A percentile compares a stretch with the other conserved stretches of the same genome.
Conservation (phyloP, 2,797 vertebrate genomes). For the Hippocampus kuda region DNA sequence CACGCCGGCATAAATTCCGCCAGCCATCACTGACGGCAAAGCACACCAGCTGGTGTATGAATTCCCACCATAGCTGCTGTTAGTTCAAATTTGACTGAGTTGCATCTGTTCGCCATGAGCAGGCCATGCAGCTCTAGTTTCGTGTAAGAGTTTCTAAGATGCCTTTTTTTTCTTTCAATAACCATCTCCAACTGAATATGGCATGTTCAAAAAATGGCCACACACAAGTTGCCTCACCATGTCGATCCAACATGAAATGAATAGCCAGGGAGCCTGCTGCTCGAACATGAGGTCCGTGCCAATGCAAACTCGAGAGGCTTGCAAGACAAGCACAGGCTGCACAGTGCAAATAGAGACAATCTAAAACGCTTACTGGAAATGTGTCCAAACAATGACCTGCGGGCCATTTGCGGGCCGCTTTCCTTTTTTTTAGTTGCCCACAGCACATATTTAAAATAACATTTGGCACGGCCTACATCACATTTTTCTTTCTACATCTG, state of each 20-base stretch:
- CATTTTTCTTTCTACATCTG: too few species aligned
- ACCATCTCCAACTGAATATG: too few species aligned
- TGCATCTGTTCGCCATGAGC: not conserved
- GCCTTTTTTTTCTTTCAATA: not conserved
- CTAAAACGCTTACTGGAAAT: too few species aligned
- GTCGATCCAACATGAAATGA: conserved; percentile 25
- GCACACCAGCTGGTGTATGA: conserved; percentile 19
- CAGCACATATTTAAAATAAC: too few species aligned
- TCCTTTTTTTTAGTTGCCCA: too few species aligned
- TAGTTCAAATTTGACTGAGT: not conserved
- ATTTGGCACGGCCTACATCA: too few species aligned
- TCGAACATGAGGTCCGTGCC: conserved; percentile 36
- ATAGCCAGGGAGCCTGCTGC: conserved; percentile 27
- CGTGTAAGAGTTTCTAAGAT: not conserved
- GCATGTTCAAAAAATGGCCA: not conserved
- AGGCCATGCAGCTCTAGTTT: not conserved
- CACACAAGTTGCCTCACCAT: conserved; percentile 15
- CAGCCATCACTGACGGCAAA: too few species aligned
- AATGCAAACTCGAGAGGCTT: conserved; percentile 49
- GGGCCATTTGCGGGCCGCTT: too few species aligned
- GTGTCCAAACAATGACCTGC: too few species aligned
- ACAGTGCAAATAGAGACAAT: too few species aligned
- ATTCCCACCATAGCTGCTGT: conserved; percentile 40
- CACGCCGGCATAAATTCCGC: too few species aligned
- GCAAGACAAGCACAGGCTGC: conserved; percentile 23